These are phyloP conservation scores for Dromaius novaehollandiae DNA, from an alignment of 2,113 vertebrate genomes.

Conservation along the genomic window DNA sequence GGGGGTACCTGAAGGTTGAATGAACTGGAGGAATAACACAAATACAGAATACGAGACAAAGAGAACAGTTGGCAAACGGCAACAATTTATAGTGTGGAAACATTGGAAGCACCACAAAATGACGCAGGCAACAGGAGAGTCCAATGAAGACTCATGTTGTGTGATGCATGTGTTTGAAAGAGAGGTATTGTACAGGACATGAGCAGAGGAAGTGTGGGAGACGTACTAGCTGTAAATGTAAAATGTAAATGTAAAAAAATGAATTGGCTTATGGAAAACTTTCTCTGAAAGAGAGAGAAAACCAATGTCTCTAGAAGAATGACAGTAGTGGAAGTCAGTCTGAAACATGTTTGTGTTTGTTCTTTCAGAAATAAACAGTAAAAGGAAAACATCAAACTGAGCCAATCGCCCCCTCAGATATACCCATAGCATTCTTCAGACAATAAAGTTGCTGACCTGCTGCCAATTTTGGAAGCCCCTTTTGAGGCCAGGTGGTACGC, in stretches of 20 bases:
- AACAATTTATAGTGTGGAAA: background rate
- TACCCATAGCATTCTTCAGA: background rate
- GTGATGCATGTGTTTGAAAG: rapidly evolving
- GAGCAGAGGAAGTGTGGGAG: background rate
- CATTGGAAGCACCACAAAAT: background rate
- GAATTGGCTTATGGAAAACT: background rate
- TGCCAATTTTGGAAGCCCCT: background rate
- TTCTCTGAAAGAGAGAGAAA: background rate
- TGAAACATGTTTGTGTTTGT: background rate
- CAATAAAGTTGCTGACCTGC: background rate
- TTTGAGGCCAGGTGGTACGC: background rate
- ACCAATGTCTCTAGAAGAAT: background rate
- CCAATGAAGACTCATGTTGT: background rate
- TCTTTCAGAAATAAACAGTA: slow-evolving; percentile 27
- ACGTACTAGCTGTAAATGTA: background rate
- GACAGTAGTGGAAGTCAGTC: background rate
- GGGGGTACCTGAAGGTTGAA: background rate
- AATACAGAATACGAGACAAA: background rate
- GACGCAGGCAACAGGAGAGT: background rate
- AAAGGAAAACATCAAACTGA: background rate
- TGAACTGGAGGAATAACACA: background rate
- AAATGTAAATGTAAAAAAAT: background rate
- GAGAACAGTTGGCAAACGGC: background rate
- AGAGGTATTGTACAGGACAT: background rate
- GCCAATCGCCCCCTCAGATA: background rate